These are phyloP conservation scores for Hirundo rustica DNA, from an alignment of 2,797 vertebrate genomes.

Conservation along the genomic window DNA sequence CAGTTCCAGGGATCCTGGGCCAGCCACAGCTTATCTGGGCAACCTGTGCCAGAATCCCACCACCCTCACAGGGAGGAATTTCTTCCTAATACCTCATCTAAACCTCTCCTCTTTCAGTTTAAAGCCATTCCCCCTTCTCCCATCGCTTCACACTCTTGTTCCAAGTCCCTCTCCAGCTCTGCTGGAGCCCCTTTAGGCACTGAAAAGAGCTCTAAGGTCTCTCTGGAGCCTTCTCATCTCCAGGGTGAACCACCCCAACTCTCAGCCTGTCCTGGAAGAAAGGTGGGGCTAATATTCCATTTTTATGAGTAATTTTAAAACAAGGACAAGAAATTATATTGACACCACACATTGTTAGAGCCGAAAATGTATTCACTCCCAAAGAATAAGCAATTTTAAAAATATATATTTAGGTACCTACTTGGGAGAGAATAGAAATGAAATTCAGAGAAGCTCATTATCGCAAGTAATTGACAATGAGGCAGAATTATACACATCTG, in stretches of 20 bases:
- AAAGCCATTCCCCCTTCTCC: neutral
- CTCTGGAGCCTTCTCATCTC: neutral
- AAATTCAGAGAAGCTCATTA: neutral
- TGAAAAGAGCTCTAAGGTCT: neutral
- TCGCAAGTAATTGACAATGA: neutral
- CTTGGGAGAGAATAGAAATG: neutral
- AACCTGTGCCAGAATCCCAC: accelerated
- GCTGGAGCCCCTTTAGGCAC: neutral
- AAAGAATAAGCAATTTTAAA: neutral
- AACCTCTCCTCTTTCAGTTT: neutral
- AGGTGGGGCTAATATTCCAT: neutral
- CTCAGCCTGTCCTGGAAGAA: neutral
- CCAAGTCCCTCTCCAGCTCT: neutral
- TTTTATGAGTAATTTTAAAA: neutral
- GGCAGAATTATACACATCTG: neutral
- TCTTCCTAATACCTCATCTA: neutral
- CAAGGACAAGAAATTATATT: neutral
- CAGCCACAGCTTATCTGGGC: neutral
- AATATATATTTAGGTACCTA: neutral
- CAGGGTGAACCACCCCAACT: neutral
- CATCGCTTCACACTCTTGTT: too few relatives aligned
- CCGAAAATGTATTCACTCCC: neutral
- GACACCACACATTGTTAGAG: neutral
- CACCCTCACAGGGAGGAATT: neutral
- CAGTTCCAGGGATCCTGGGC: neutral